phyloP scores from a whole-genome alignment of 2,797 vertebrate genomes.

The Echeneis naucrates region DNA sequence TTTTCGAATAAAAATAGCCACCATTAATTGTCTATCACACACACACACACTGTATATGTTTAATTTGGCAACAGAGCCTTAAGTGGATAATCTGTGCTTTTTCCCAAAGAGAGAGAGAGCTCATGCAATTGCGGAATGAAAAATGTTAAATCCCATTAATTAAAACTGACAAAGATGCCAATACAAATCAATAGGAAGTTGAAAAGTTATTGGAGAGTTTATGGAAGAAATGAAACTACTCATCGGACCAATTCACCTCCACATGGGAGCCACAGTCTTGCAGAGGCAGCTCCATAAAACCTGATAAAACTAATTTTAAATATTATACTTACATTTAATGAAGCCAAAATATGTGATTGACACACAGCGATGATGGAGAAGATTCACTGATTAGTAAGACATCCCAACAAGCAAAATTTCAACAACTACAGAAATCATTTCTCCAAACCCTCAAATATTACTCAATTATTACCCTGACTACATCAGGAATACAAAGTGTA shows the following conservation, averaged over 20 bases:
- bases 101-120: slow-evolving; percentile 56
- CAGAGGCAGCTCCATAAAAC: too few species aligned
- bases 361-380: too few species aligned
- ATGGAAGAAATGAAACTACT: too few species aligned
- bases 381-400: too few species aligned
- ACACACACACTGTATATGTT: background rate
- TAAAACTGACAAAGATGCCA: slow-evolving; percentile 72
- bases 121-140: slow-evolving; percentile 72
- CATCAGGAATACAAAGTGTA: too few species aligned
- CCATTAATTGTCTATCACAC: background rate
- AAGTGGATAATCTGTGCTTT: slow-evolving; percentile 61
- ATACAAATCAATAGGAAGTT: slow-evolving; percentile 60
- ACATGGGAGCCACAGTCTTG: background rate
- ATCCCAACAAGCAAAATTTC: too few species aligned
- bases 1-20: slow-evolving; percentile 11
- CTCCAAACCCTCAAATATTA: too few species aligned
- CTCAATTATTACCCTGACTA: too few species aligned
- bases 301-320: background rate
- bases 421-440: too few species aligned
- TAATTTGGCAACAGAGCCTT: slow-evolving; percentile 37
- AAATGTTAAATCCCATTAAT: slow-evolving; percentile 76
- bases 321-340: background rate
- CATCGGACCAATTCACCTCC: background rate
- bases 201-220: slow-evolving; percentile 55
- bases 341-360: background rate